Evolutionary conservation across 2,113 vertebrate species (phyloP), one percentile per base, ranked within the genome.

Genomic region (Brachypodius melanocephalos): DNA sequence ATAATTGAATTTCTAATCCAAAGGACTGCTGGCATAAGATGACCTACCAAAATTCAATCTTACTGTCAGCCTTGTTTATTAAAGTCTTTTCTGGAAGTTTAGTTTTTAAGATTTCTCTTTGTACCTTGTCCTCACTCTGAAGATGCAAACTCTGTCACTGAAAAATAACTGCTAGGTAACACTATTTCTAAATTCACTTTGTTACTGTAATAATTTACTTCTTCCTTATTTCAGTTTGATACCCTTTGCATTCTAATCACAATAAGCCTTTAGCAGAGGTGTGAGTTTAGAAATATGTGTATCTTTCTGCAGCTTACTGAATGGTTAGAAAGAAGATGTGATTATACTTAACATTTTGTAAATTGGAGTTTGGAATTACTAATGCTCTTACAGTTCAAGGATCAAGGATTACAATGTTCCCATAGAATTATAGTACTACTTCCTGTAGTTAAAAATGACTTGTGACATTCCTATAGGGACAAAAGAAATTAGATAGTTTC

Each of bases 1-100:
- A 82, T 93, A 93, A 80, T n/a, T 93, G 14, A 88, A 77, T 83
- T 91, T 31, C 67, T 91, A 42, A 85, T 94, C 67, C 59, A 80
- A 88, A 95, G 38, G 20, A 65, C 46, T 80, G 43, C 75, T 74
- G 43, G 26, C 66, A 6, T 79, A 48, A 90, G 63, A 22, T 80
- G 88, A 94, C 88, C 59, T 85, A 89, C 43, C 52, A 74, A 71
- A 83, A 59, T 85, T 32, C 51, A 59, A 32, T 65, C 17, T 93
- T 75, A 49, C 2, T 85, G 28, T 90, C 55, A 90, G 67, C 55
- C 17, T 66, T 86, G 40, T 76, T 89, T 73, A 51, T 76, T 83
- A 26, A 83, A 74, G 38, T 46, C 18, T 76, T 62, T 80, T 73
- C 32, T 88, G 42, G 20, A 91, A 88, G 31, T 34, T 29, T 48